Evolutionary conservation across 2,888 invertebrate species (phyloP), one percentile per base, ranked within the genome.

Genomic region (Neoitamus cyanurus): DNA sequence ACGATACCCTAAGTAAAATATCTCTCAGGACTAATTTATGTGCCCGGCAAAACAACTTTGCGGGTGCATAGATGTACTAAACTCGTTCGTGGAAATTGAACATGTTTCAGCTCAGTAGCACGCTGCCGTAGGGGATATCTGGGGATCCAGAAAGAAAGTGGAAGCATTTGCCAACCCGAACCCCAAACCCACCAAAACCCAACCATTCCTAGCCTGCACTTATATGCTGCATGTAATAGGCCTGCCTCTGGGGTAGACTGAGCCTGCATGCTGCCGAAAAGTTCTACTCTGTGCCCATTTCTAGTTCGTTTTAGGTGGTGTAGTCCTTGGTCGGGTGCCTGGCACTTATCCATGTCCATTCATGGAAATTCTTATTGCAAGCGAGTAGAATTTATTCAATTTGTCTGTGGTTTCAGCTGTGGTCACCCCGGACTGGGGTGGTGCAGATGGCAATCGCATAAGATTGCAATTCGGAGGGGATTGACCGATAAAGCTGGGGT

Each of bases 1-100:
- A 77, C 77, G 77, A 77, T 46, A 42, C 20, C 58, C 42, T 77
- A 77, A 77, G 77, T 77, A 77, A 77, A 77, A 77, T 77, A 77
- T 77, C 77, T 77, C 77, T 5, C 77, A 77, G 28, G 77, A 46
- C 46, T 77, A 77, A 77, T 77, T 77, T 77, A 77, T 77, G 13
- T 77, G 58, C 20, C 77, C 42, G 42, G 42, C 77, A 77, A 77
- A 77, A 77, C 77, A 77, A 30, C 42, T 46, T 30, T 77, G 77
- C 37, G 77, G 77, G 20, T 42, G 42, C 77, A 42, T 77, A 77
- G 25, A 37, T 46, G 78, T 48, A 78, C 48, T 31, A 48, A 78
- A 48, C n/a, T 28, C 31, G 48, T 70, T 78, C 28, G 48, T 78
- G 30, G 78, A 78, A 78, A 48, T 78, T 78, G 48, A 78, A 78